These are phyloP conservation scores for Calidris pugnax DNA, from an alignment of 2,113 vertebrate species.

Conservation along the genomic window DNA sequence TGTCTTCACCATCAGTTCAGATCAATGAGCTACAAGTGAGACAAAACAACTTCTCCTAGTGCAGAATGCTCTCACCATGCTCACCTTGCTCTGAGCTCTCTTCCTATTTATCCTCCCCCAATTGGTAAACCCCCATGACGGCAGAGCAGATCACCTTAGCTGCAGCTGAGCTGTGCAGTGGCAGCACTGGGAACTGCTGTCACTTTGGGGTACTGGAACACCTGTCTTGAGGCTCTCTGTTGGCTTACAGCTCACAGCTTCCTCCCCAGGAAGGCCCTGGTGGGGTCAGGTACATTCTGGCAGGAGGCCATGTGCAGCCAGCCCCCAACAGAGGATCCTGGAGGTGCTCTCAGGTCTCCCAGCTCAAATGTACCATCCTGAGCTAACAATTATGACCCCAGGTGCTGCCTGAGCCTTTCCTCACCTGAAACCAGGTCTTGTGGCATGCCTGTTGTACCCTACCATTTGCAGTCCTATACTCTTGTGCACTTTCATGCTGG, in stretches of 20 bases:
- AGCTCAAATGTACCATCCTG: accelerated
- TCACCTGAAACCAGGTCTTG: neutral
- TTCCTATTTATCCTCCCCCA: neutral
- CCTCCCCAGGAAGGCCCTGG: accelerated
- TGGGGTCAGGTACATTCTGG: accelerated
- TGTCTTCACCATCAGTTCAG: neutral
- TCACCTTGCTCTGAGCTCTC: neutral
- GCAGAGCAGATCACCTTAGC: neutral
- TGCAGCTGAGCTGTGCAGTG: neutral
- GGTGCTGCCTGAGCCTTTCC: neutral
- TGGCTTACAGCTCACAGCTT: neutral
- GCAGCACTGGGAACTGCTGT: neutral
- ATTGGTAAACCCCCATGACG: neutral
- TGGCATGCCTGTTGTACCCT: neutral
- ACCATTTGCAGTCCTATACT: neutral
- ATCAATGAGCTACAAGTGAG: neutral
- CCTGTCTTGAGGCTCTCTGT: neutral
- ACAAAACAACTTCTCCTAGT: neutral
- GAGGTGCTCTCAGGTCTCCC: neutral
- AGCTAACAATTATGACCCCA: neutral
- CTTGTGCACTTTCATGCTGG: neutral
- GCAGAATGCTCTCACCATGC: neutral
- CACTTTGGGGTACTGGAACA: neutral
- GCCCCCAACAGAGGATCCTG: neutral
- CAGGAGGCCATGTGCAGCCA: neutral